Base-by-base conservation (phyloP, 1,140 invertebrate species). In the Phymorhynchus buccinoides region DNA sequence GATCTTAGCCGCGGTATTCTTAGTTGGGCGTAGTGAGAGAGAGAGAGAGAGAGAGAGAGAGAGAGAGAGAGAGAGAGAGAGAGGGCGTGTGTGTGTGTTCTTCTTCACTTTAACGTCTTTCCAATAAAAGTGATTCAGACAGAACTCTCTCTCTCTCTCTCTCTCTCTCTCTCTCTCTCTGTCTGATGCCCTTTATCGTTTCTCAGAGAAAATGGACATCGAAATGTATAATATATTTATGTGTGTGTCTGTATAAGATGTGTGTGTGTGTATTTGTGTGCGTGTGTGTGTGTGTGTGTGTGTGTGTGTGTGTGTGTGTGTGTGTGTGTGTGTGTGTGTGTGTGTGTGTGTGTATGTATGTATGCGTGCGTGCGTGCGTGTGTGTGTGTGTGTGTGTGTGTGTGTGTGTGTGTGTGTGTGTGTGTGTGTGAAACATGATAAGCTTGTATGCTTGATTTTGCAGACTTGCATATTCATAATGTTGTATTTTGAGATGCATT, bases 301-400 rank as follows among this genome's bases (percentile, higher is more conserved):
- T 71, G 66, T 71, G 66, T 71, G 66, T 71, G 66, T 71, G 66
- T 71, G 66, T 71, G 66, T 71, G 66, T 71, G 66, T 71, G 66
- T 71, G 66, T 71, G 66, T 71, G 66, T n/a, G 66, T 71, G 66
- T 71, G 66, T n/a, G 66, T 71, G 66, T n/a, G 66, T 71, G 66
- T n/a, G 66, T 71, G 66, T n/a, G 66, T 71, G n/a, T n/a, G 66
- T 71, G 66, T n/a, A 30, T 30, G n/a, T 30, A n/a, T 71, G 66
- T 30, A n/a, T 71, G 22, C 30, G 18, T 71, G 22, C n/a, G 66
- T 71, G 18, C 30, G 22, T 71, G 22, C 30, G 18, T 71, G 22
- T n/a, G 30, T 71, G 22, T 32, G 30, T 22, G 30, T 71, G 66
- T n/a, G 22, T 32, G 18, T 71, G 66, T 71, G 66, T 71, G 66